Percentiles rank a stretch among this genome's conserved stretches.
Evolutionary conservation across 2,797 vertebrate species (phyloP).

Genomic region (Enteromius paludinosus): DNA sequence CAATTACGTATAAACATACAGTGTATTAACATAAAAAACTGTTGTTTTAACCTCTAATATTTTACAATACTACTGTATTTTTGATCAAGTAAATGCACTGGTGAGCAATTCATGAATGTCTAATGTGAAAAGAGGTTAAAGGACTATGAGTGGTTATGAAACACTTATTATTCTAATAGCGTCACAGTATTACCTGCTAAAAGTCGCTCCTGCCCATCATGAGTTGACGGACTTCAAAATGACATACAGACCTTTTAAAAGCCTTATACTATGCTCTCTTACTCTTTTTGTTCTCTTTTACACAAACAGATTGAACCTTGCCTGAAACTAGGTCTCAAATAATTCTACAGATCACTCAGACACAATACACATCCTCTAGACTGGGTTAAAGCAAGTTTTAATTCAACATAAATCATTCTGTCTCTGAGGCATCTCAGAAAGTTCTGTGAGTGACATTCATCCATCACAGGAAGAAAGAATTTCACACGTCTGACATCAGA

Average conservation of each 20-base stretch:
- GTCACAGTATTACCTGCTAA: neutral
- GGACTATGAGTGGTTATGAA: neutral
- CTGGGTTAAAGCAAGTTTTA: neutral
- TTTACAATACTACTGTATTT: neutral
- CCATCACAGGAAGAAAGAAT: constrained; percentile 33
- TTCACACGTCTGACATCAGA: constrained; percentile 24
- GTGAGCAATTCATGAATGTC: neutral
- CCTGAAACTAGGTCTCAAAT: neutral
- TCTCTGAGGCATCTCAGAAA: constrained; percentile 3
- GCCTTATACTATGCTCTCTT: constrained; percentile 5
- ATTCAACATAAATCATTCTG: neutral
- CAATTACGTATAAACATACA: neutral
- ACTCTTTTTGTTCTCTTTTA: neutral
- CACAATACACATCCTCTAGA: neutral
- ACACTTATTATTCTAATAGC: constrained; percentile 18
- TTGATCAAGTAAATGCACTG: neutral
- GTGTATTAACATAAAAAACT: neutral
- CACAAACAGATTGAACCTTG: neutral
- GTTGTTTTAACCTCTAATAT: neutral
- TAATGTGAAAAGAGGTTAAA: constrained; percentile 8
- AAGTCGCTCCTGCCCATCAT: neutral
- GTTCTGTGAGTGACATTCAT: constrained; percentile 23
- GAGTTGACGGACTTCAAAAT: constrained; percentile 12
- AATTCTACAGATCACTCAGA: neutral
- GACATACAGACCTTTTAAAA: constrained; percentile 21